Evolutionary conservation across 2,797 vertebrate genomes (phyloP), one percentile per base, ranked within the genome.

Genomic region (Lepidocolaptes lacrymiger): DNA sequence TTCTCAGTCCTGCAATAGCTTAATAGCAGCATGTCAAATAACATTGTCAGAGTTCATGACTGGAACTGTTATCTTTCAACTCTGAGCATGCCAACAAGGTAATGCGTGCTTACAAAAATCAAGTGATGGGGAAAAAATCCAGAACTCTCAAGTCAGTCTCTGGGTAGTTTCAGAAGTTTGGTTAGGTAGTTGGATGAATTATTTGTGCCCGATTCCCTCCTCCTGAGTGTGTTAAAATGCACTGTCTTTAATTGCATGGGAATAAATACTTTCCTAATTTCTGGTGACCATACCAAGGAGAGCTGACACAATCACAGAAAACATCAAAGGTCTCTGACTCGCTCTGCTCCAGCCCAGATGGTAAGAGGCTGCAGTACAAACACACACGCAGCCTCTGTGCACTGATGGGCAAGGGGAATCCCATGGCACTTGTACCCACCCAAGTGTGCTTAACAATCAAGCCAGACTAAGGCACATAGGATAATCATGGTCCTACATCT

Each of bases 41-140:
- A 36, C 8, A 46, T 10, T 69, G 32, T 55, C 68, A 88, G 62
- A 58, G 43, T 20, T 94, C 46, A n/a, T 82, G 85, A 51, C 46
- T 75, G 27, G 39, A 44, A 15, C 16, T 79, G 37, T 63, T 74
- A 34, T 24, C 39, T 89, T 90, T 85, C 21, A 4, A 63, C 21
- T 55, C 17, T 18, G 18, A 75, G 12, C 9, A 14, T 61, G 34
- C 43, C 74, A 54, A 37, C 55, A 74, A 78, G 3, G 18, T 52
- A 93, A 89, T 54, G 26, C 58, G 46, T 20, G 49, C 37, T 73
- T 54, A 75, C 44, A 92, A 82, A 75, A 72, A 54, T 48, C 41
- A 55, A 43, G 44, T 4, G 2, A 48, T 18, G 36, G 26, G 20
- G 10, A 10, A 48, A 58, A 84, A 56, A 7, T 6, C 3, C 24